Percentiles rank a stretch among this genome's conserved stretches.
Conservation (phyloP, 2,888 invertebrate species). For the Megastigmus dorsalis region DNA sequence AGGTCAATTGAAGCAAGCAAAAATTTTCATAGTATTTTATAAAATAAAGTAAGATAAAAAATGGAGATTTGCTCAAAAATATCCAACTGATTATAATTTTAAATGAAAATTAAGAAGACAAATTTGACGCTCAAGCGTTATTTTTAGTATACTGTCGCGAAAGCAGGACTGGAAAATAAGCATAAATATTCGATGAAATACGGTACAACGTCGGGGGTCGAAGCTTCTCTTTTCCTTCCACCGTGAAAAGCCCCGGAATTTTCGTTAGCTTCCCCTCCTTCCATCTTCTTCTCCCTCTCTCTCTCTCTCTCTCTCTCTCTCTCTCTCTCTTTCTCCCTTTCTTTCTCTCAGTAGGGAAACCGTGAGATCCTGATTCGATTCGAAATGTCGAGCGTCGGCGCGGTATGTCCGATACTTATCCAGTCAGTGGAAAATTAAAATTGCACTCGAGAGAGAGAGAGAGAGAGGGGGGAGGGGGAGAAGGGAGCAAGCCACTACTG, state of each 20-base stretch:
- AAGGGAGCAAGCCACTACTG: neutral
- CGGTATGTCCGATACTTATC: conserved; percentile 47
- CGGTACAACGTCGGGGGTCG: too few species aligned
- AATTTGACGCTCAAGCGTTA: too few species aligned
- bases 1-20: too few species aligned
- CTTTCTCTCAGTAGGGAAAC: neutral
- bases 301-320: too few species aligned
- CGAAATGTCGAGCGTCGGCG: conserved; percentile 34
- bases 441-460: conserved; percentile 35
- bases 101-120: too few species aligned
- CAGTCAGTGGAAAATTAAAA: conserved; percentile 55
- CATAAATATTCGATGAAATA: conserved; percentile 17
- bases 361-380: conserved; percentile 47
- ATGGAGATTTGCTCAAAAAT: too few species aligned
- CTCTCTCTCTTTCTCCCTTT: too few species aligned
- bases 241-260: conserved; percentile 10
- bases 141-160: neutral
- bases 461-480: neutral
- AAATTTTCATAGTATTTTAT: too few species aligned
- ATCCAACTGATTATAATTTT: too few species aligned
- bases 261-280: neutral
- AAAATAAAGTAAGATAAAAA: too few species aligned
- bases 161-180: neutral
- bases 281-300: neutral
- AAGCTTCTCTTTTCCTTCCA: too few species aligned